Evolutionary conservation across 2,888 invertebrate genomes (phyloP).

Genomic region (Drosophila emarginata): DNA sequence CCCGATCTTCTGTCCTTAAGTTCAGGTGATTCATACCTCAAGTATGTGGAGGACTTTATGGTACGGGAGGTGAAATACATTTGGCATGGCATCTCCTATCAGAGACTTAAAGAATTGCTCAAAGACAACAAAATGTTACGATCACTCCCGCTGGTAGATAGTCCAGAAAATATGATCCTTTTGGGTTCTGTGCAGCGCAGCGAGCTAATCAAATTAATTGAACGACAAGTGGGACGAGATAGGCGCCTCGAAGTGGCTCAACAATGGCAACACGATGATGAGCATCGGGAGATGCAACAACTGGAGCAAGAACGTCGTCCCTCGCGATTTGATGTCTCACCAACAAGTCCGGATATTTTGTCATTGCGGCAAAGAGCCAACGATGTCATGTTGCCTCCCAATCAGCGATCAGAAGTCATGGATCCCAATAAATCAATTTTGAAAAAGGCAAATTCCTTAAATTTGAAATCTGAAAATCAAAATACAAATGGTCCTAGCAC

Average conservation of each 20-base stretch:
- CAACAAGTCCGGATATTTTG: constrained; percentile 82
- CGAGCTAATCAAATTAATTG: constrained; percentile 93
- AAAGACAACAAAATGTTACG: constrained; percentile 86
- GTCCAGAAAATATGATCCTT: constrained; percentile 94
- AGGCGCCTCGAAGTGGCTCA: constrained; percentile 88
- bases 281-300: constrained; percentile 81
- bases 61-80: constrained; percentile 94
- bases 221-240: constrained; percentile 93
- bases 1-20: constrained; percentile 96
- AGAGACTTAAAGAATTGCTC: constrained; percentile 92
- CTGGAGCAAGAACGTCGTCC: constrained; percentile 85
- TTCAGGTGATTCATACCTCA: constrained; percentile 93
- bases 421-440: constrained; percentile 92
- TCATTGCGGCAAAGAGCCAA: constrained; percentile 82
- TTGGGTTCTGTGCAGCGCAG: constrained; percentile 96
- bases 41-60: constrained; percentile 99
- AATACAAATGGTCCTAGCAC: constrained; percentile 81
- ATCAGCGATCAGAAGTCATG: constrained; percentile 79
- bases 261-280: constrained; percentile 89
- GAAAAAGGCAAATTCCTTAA: constrained; percentile 96
- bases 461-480: constrained; percentile 85
- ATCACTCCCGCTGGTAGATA: constrained; percentile 97
- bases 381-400: constrained; percentile 82
- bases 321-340: constrained; percentile 88
- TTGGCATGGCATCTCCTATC: constrained; percentile 95